phyloP scores from a whole-genome alignment of 2,113 vertebrate genomes.

The Emydura subglobosa region DNA sequence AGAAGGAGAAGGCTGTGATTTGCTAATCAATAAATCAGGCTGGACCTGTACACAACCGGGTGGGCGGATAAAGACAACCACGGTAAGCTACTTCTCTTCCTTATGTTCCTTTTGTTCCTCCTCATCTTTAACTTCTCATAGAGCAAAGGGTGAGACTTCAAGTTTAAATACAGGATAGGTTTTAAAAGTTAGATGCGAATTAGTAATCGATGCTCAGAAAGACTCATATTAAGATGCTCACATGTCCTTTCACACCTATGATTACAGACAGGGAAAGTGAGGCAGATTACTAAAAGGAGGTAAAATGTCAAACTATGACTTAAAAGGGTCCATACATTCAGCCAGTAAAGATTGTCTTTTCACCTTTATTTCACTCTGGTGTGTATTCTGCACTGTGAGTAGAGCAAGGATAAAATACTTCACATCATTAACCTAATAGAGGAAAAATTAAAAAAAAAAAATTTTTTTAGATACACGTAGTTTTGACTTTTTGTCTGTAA shows the following conservation, averaged over 20 bases:
- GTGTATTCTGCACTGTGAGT: background rate
- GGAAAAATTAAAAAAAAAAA: background rate
- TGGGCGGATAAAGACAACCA: slow-evolving; percentile 97
- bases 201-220: background rate
- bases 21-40: slow-evolving; percentile 97
- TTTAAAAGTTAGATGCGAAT: background rate
- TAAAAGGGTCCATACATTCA: background rate
- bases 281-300: background rate
- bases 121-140: background rate
- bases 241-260: background rate
- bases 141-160: background rate
- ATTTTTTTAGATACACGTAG: background rate
- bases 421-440: background rate
- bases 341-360: background rate
- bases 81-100: slow-evolving; percentile 81
- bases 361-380: background rate
- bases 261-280: background rate
- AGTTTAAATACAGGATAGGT: background rate
- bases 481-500: background rate
- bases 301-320: background rate
- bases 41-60: slow-evolving; percentile 99
- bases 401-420: background rate
- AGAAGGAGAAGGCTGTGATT: slow-evolving; percentile 97
- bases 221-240: background rate
- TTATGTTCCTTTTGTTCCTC: background rate